Evolutionary conservation across 2,113 vertebrate species (phyloP).

Genomic region (Chionomys nivalis): DNA sequence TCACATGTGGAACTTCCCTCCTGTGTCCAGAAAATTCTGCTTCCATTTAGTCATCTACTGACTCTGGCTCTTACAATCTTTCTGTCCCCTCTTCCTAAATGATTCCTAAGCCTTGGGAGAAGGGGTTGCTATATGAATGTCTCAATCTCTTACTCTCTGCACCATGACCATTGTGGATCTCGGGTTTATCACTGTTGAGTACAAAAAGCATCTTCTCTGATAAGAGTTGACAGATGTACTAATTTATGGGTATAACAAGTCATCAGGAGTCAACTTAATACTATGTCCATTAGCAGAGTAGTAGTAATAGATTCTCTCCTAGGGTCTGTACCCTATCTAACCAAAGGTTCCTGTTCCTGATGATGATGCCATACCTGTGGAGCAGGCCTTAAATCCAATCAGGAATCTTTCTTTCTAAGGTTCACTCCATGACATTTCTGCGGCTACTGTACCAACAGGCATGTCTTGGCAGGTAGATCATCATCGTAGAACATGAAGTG

Average conservation of each 20-base stretch:
- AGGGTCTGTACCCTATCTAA: background rate
- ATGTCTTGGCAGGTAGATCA: background rate
- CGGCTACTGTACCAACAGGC: background rate
- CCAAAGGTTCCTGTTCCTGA: background rate
- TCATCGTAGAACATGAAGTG: no score
- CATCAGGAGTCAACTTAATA: background rate
- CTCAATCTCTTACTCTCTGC: background rate
- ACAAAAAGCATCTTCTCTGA: background rate
- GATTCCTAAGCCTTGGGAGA: background rate
- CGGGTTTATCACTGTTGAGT: background rate
- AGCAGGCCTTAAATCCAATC: background rate
- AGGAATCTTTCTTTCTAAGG: background rate
- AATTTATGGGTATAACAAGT: background rate
- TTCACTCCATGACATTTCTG: background rate
- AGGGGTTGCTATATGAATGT: background rate
- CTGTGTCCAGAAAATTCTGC: background rate
- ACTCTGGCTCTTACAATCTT: background rate
- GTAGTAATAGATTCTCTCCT: background rate
- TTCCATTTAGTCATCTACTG: background rate
- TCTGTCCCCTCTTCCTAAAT: background rate
- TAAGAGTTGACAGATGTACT: background rate
- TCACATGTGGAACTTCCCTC: background rate
- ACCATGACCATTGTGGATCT: background rate
- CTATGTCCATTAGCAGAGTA: background rate
- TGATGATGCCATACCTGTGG: background rate